A percentile compares a stretch with the other conserved stretches of the same genome.
These are phyloP conservation scores for Semnornis frantzii DNA, from an alignment of 2,113 vertebrate species.

Conservation along the genomic window DNA sequence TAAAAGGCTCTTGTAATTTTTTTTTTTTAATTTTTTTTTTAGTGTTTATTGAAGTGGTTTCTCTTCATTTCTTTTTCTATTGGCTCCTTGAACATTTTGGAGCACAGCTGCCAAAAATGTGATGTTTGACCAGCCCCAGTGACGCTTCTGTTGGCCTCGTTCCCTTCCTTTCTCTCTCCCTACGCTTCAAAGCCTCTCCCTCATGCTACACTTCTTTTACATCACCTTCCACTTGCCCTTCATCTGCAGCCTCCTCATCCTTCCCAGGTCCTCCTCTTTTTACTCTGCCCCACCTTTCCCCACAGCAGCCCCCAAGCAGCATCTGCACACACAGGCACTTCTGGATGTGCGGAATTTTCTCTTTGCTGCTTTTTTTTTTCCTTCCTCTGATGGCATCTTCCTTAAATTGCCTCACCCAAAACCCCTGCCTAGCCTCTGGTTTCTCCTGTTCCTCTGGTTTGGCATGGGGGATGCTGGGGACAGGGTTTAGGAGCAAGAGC, in stretches of 20 bases:
- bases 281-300: neutral
- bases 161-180: conserved; percentile 36
- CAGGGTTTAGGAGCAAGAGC: neutral
- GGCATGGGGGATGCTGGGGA: neutral
- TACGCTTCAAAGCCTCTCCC: neutral
- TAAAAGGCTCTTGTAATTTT: conserved; percentile 53
- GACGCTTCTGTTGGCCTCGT: conserved; percentile 36
- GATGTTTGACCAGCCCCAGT: conserved; percentile 13
- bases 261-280: accelerated
- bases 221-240: neutral
- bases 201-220: neutral
- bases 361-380: neutral
- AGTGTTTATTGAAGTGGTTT: conserved; percentile 59
- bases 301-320: neutral
- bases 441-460: neutral
- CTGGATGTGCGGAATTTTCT: neutral
- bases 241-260: neutral
- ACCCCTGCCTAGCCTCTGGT: neutral
- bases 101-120: conserved; percentile 26
- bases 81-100: conserved; percentile 11
- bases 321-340: neutral
- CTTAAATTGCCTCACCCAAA: neutral
- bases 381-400: neutral
- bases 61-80: conserved; percentile 38
- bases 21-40: conserved; percentile 52